Base-by-base conservation (phyloP, 2,797 vertebrate genomes). In the Microchirus variegatus region DNA sequence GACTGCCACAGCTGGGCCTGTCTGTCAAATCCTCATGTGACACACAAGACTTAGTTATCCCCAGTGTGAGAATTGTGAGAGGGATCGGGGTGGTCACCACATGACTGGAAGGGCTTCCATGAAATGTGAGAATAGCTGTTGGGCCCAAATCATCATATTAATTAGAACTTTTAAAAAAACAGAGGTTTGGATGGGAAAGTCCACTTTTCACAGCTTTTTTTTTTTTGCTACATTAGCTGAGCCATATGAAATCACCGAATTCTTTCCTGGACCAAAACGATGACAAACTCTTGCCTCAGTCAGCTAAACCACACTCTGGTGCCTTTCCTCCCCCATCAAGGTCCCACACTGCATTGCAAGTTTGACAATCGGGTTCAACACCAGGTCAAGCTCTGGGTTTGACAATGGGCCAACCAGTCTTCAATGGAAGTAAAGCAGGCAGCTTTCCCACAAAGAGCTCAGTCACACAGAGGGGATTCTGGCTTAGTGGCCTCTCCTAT, bases 291-390 rank as follows among this genome's bases (percentile, higher is more conserved):
- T 88, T 81, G 83, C 85, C 70, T 80, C 82, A 82, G 86, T 86
- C 83, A 75, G 82, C 83, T 75, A 79, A 87, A 86, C 83, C 83
- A 63, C 82, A 70, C 77, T 77, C 64, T 61, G 65, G 53, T 76
- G 78, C 76, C 78, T 83, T 84, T 80, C 84, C 85, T 86, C 88
- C 87, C 77, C 83, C 85, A 87, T 69, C 83, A 82, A 88, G 87
- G 90, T 85, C 88, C 90, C 89, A 82, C 86, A 83, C 86, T 87
- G 80, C 88, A 83, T 86, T 90, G 87, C 94, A 94, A 94, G 95
- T 94, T 95, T 96, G 95, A 97, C 95, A 95, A 96, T 96, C 92
- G 94, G 95, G 97, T 99, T 99, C 97, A 99, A 95, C 96, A 95
- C 93, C 90, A 95, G 97, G 97, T 98, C 97, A 99, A 94, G 93